These are phyloP conservation scores for Rhagophthalmus giganteus DNA, from an alignment of 2,888 invertebrate genomes.

Conservation along the genomic window DNA sequence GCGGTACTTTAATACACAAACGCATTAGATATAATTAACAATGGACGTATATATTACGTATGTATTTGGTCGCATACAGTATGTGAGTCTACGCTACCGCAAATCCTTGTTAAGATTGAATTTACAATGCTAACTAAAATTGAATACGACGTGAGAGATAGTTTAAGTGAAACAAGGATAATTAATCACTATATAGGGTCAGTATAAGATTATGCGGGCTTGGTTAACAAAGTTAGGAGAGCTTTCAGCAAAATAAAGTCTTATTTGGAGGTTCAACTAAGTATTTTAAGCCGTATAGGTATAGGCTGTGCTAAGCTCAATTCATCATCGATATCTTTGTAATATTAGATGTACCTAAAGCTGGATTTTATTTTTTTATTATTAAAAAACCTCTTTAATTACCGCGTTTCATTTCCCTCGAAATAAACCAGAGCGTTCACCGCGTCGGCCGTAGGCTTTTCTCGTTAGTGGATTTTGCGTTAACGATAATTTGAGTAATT, in stretches of 20 bases:
- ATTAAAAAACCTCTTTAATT: no score
- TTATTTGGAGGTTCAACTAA: no score
- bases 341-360: no score
- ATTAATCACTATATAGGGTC: slow-evolving; percentile 29
- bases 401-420: no score
- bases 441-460: no score
- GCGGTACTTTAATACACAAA: neutral
- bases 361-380: no score
- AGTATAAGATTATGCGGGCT: slow-evolving; percentile 23
- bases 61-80: slow-evolving; percentile 21
- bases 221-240: slow-evolving; percentile 13
- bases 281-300: no score
- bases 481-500: no score
- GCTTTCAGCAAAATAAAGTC: slow-evolving; percentile 11
- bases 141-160: slow-evolving; percentile 33
- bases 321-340: no score
- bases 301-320: no score
- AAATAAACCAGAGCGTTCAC: no score
- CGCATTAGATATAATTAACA: slow-evolving; percentile 2
- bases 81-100: slow-evolving; percentile 35
- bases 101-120: slow-evolving; percentile 38
- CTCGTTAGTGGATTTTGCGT: no score
- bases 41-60: slow-evolving; percentile 12
- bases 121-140: slow-evolving; percentile 42
- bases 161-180: slow-evolving; percentile 27